These are phyloP conservation scores for Microctonus aethiopoides DNA, from an alignment of 2,888 invertebrate species.

Conservation along the genomic window DNA sequence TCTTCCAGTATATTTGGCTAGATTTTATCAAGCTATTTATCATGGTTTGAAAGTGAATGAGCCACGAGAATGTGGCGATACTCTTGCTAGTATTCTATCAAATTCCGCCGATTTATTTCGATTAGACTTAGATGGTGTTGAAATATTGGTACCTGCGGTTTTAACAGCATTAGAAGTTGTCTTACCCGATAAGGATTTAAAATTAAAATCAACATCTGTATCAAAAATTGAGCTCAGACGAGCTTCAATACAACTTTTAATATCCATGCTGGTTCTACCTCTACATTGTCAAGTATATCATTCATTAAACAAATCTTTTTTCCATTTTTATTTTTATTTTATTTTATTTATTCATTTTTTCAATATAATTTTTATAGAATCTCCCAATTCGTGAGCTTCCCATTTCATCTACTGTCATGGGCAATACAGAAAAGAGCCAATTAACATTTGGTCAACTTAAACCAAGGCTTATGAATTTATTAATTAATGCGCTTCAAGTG, in stretches of 20 bases:
- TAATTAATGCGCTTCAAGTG: conserved; percentile 85
- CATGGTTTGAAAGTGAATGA: conserved; percentile 81
- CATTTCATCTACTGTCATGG: conserved; percentile 41
- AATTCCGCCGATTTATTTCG: conserved; percentile 89
- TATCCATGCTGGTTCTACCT: conserved; percentile 92
- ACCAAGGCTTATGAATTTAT: conserved; percentile 80
- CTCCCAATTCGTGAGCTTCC: conserved; percentile 77
- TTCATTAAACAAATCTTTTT: conserved; percentile 7
- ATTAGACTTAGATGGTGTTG: conserved; percentile 91
- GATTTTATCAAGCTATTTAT: conserved; percentile 92
- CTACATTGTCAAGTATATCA: conserved; percentile 82
- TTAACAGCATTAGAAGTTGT: conserved; percentile 92
- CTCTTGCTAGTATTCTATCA: conserved; percentile 87
- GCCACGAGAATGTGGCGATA: conserved; percentile 76
- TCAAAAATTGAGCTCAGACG: conserved; percentile 85
- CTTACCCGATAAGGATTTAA: conserved; percentile 85
- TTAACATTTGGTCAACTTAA: conserved; percentile 78
- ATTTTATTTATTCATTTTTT: not conserved
- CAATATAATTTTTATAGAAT: conserved; percentile 64
- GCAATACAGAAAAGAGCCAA: conserved; percentile 53
- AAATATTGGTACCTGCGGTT: conserved; percentile 90
- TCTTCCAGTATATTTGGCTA: conserved; percentile 89
- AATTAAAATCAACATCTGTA: conserved; percentile 76
- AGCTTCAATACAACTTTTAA: conserved; percentile 89
- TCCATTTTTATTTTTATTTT: not conserved